Conservation (phyloP, 2,797 vertebrate species). For the Parotocinclus haroldoi region DNA sequence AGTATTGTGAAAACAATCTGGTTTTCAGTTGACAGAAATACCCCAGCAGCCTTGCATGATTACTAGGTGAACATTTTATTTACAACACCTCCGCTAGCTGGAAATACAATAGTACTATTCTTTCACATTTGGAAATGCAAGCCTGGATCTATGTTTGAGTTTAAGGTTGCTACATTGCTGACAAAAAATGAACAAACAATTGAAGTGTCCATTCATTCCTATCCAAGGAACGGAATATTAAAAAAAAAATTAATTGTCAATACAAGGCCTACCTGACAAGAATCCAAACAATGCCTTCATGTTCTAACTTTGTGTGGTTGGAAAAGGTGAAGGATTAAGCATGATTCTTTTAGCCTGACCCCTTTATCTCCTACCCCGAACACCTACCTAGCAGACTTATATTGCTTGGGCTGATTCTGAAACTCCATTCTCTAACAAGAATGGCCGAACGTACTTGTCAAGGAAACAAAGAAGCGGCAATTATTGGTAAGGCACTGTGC, state of each 20-base stretch:
- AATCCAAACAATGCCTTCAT: neutral
- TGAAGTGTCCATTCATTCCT: too few species aligned
- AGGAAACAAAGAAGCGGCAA: slow-evolving; percentile 65
- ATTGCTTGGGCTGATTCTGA: slow-evolving; percentile 53
- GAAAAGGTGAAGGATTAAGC: slow-evolving; percentile 2
- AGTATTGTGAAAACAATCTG: too few species aligned
- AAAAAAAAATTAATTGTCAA: neutral
- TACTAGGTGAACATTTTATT: too few species aligned
- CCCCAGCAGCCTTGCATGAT: too few species aligned
- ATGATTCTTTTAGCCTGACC: slow-evolving; percentile 50
- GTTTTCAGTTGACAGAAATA: too few species aligned
- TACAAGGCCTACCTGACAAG: neutral
- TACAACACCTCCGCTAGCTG: too few species aligned
- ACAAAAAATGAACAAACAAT: too few species aligned
- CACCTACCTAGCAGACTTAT: slow-evolving; percentile 51
- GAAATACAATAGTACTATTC: too few species aligned
- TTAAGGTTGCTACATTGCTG: too few species aligned
- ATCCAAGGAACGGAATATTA: too few species aligned
- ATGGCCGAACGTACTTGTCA: slow-evolving; percentile 65
- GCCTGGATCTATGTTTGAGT: too few species aligned
- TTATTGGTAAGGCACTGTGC: slow-evolving; percentile 66
- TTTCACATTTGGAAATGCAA: too few species aligned
- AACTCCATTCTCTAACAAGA: slow-evolving; percentile 56
- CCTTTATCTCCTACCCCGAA: slow-evolving; percentile 25
- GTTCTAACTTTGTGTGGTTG: neutral